Conservation (phyloP, 2,113 vertebrate genomes). For the Tenebrosternarchus preto region DNA sequence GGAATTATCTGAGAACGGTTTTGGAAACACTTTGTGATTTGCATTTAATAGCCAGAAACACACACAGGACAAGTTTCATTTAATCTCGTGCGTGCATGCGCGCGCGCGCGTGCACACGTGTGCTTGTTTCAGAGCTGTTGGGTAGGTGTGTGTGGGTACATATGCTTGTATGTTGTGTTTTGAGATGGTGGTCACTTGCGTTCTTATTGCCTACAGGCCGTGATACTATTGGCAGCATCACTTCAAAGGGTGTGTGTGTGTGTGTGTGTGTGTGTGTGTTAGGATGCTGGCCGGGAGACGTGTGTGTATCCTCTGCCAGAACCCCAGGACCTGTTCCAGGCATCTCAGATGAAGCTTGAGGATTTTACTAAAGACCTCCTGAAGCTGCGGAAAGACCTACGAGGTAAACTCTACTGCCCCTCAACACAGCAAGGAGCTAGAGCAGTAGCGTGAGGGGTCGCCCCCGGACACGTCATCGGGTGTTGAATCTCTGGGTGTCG, state of each 20-base stretch:
- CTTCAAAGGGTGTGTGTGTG: neutral
- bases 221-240: too few relatives aligned
- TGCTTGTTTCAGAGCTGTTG: neutral
- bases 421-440: too few relatives aligned
- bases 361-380: constrained; percentile 94
- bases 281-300: constrained; percentile 92
- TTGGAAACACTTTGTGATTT: neutral
- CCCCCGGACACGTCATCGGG: too few relatives aligned
- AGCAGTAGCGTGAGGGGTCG: neutral
- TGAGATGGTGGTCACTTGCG: constrained; percentile 4
- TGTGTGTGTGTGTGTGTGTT: constrained; percentile 43
- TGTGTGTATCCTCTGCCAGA: constrained; percentile 91
- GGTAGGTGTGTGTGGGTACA: neutral
- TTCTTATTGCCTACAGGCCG: constrained; percentile 3
- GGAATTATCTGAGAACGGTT: neutral
- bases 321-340: constrained; percentile 96
- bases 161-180: neutral
- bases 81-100: neutral
- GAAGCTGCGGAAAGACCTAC: constrained; percentile 88
- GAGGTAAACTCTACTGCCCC: constrained; percentile 73
- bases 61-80: constrained; percentile 3
- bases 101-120: neutral
- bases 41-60: neutral
- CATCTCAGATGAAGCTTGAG: constrained; percentile 96
- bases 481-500: too few relatives aligned